Evolutionary conservation across 2,113 vertebrate genomes (phyloP).

Genomic region (Dromaius novaehollandiae): DNA sequence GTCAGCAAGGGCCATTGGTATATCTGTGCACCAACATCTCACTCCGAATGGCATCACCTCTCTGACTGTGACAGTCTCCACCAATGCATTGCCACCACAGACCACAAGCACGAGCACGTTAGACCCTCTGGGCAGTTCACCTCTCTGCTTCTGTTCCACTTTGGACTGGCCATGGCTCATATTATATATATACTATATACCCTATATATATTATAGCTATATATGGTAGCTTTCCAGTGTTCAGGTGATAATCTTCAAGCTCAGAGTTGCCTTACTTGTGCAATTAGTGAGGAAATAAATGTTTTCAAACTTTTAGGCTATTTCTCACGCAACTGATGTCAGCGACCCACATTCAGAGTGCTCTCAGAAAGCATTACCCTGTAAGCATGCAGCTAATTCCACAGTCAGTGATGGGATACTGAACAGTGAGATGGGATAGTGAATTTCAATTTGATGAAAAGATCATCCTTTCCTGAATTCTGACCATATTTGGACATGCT

Average conservation of each 20-base stretch:
- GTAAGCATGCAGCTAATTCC: neutral
- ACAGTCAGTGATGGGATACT: neutral
- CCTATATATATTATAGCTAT: too few relatives aligned
- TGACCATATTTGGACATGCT: neutral
- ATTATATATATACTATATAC: neutral
- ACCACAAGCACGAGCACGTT: neutral
- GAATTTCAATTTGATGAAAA: neutral
- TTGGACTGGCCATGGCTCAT: neutral
- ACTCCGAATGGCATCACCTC: rapidly evolving
- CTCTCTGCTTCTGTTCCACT: neutral
- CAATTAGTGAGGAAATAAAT: neutral
- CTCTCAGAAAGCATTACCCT: neutral
- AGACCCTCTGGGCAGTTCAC: neutral
- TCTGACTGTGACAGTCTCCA: neutral
- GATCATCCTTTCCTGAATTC: neutral
- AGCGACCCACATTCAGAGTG: neutral
- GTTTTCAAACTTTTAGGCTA: neutral
- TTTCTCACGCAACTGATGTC: neutral
- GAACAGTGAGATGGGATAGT: neutral
- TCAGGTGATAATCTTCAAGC: neutral
- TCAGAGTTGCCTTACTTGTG: neutral
- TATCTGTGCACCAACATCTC: neutral
- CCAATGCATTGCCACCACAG: neutral
- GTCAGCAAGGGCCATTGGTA: neutral
- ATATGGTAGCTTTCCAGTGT: neutral